These are phyloP conservation scores for Xylophagus ater DNA, from an alignment of 2,888 invertebrate species.

Conservation along the genomic window DNA sequence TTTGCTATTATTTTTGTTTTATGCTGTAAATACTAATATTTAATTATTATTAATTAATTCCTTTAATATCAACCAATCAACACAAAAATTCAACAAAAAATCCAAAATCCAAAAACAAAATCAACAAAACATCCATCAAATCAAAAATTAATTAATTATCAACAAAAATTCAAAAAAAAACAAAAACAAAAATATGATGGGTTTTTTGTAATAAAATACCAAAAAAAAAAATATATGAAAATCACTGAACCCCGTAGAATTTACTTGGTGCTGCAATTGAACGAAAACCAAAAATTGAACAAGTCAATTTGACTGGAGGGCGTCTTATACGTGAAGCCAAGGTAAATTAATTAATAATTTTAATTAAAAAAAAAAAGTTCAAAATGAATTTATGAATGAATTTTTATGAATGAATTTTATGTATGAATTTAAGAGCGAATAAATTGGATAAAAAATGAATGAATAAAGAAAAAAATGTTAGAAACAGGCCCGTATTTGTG, in stretches of 20 bases:
- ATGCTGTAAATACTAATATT: constrained; percentile 15
- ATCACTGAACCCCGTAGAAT: constrained; percentile 47
- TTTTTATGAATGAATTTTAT: constrained; percentile 1
- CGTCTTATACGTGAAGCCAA: constrained; percentile 94
- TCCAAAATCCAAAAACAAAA: too few relatives aligned
- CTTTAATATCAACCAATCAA: constrained; percentile 7
- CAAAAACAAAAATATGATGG: background rate
- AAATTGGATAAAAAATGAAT: background rate
- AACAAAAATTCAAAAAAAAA: background rate
- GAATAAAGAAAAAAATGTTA: background rate
- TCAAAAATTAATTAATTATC: background rate
- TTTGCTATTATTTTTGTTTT: constrained; percentile 11
- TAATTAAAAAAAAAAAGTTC: constrained; percentile 19
- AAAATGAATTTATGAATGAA: constrained; percentile 5
- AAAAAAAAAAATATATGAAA: constrained; percentile 11
- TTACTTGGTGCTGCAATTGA: constrained; percentile 88
- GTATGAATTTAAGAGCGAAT: background rate
- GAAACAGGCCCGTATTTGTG: background rate
- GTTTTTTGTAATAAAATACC: background rate
- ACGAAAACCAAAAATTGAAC: constrained; percentile 87
- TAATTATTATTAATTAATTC: constrained; percentile 13
- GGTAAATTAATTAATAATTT: constrained; percentile 53
- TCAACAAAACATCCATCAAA: constrained; percentile 5
- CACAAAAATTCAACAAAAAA: too few relatives aligned
- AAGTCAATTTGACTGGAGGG: constrained; percentile 90